Conservation (phyloP, 2,113 vertebrate genomes). For the Orientallactaga bullata region DNA sequence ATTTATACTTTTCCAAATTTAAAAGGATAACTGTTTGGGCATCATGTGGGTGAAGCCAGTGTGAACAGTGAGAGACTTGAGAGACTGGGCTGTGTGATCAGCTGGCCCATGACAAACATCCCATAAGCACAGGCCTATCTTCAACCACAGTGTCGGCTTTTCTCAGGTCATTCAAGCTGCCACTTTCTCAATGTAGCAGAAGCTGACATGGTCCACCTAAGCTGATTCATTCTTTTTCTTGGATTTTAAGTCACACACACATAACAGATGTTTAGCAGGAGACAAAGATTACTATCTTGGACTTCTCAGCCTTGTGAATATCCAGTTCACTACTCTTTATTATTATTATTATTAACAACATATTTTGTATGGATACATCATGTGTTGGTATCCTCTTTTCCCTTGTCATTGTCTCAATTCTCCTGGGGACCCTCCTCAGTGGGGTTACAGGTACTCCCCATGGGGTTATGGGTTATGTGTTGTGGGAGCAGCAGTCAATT, state of each 20-base stretch:
- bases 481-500: too few species aligned
- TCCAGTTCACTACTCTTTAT: neutral
- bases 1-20: neutral
- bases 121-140: neutral
- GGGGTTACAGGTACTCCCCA: too few species aligned
- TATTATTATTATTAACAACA: too few species aligned
- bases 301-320: neutral
- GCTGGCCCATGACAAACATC: neutral
- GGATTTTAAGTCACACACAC: neutral
- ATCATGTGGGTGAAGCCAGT: neutral
- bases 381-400: too few species aligned
- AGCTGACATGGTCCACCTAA: neutral
- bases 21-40: neutral
- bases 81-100: neutral
- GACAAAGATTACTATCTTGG: neutral
- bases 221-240: neutral
- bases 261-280: neutral
- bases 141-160: neutral
- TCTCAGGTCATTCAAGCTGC: neutral
- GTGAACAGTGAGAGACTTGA: neutral
- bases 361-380: too few species aligned
- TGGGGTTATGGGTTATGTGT: too few species aligned
- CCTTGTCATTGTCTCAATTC: too few species aligned
- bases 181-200: neutral
- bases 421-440: too few species aligned